Conservation (phyloP, 2,797 vertebrate species). For the Rhodeus uyekii region DNA sequence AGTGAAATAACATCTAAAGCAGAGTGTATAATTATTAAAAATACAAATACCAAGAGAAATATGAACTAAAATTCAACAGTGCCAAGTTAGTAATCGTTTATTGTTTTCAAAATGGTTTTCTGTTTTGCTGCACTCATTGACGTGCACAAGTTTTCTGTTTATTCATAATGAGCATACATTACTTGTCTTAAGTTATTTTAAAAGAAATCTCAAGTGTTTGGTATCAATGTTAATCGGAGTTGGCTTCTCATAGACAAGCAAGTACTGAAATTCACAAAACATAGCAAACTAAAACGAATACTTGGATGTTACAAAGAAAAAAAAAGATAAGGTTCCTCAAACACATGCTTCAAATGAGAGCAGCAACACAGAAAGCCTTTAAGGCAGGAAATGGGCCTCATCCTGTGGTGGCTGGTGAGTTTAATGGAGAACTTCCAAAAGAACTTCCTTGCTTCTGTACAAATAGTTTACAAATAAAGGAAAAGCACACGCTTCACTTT, state of each 20-base stretch:
- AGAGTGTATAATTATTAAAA: background rate
- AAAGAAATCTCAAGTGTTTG: background rate
- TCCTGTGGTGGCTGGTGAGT: background rate
- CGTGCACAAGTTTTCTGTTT: background rate
- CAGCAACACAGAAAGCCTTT: background rate
- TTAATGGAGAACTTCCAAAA: background rate
- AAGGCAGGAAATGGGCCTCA: background rate
- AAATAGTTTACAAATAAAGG: background rate
- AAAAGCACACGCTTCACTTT: background rate
- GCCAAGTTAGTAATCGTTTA: background rate
- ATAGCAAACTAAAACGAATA: background rate
- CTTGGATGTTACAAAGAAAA: background rate
- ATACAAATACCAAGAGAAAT: background rate
- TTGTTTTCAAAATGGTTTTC: background rate
- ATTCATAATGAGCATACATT: no score
- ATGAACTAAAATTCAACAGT: background rate
- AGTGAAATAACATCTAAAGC: background rate
- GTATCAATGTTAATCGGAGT: background rate
- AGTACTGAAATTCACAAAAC: background rate
- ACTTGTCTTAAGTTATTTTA: background rate
- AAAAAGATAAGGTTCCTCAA: background rate
- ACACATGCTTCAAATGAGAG: background rate
- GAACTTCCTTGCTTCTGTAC: background rate
- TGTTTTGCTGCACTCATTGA: background rate
- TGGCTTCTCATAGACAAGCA: background rate